Evolutionary conservation across 2,888 invertebrate genomes (phyloP).

Genomic region (Amblyteles armatorius): DNA sequence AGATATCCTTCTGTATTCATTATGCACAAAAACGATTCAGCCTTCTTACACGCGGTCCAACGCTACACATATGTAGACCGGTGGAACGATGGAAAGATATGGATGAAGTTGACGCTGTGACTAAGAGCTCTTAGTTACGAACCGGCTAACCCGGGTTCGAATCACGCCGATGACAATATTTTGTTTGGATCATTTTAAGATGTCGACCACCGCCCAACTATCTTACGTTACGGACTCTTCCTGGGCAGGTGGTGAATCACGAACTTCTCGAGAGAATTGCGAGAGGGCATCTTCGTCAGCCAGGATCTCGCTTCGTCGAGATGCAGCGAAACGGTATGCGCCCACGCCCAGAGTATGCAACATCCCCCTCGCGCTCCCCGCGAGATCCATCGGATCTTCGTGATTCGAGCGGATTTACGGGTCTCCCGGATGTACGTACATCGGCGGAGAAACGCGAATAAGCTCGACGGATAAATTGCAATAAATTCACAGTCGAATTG

Average conservation of each 20-base stretch:
- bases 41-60: background rate
- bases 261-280: constrained; percentile 31
- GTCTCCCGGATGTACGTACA: constrained; percentile 53
- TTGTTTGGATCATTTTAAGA: no score
- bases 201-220: no score
- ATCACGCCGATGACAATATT: no score
- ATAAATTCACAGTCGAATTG: constrained; percentile 30
- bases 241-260: constrained; percentile 64
- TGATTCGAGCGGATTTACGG: constrained; percentile 62
- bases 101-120: no score
- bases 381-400: constrained; percentile 64
- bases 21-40: background rate
- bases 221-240: constrained; percentile 41
- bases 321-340: constrained; percentile 53
- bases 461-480: constrained; percentile 42
- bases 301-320: constrained; percentile 45
- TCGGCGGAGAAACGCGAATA: constrained; percentile 42
- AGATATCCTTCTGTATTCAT: background rate
- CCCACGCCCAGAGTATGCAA: constrained; percentile 55
- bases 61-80: no score
- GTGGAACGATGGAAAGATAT: no score
- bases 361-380: constrained; percentile 39
- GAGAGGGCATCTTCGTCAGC: constrained; percentile 30
- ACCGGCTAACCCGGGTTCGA: no score
- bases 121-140: no score